phyloP scores from a whole-genome alignment of 1,140 invertebrate species.

The Brachystomella parvula region DNA sequence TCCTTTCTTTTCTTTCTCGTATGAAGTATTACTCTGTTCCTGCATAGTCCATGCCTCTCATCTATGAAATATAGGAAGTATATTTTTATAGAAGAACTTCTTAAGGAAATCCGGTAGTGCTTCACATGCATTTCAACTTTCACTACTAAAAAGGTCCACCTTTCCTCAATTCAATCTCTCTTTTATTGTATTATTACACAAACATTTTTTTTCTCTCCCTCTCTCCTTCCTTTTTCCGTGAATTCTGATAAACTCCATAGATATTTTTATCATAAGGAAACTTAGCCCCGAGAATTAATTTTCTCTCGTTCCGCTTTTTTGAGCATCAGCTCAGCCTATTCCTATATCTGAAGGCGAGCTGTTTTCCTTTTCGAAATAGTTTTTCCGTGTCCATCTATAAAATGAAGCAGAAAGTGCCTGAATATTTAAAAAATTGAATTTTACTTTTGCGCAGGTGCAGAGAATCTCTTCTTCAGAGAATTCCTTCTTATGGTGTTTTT shows the following conservation, averaged over 20 bases:
- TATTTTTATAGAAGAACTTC: slow-evolving; percentile 8
- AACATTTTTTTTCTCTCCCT: no score
- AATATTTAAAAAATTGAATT: no score
- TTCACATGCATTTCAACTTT: background rate
- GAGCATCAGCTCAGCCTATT: slow-evolving; percentile 22
- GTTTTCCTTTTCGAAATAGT: background rate
- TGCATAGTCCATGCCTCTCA: background rate
- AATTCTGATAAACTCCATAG: slow-evolving; percentile 22
- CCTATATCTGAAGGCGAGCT: slow-evolving; percentile 19
- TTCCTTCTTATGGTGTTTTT: no score
- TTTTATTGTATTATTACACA: slow-evolving; percentile 30
- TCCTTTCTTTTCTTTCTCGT: slow-evolving; percentile 26
- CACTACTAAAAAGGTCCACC: background rate
- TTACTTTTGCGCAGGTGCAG: no score
- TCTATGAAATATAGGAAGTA: background rate
- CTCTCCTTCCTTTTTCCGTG: slow-evolving; percentile 31
- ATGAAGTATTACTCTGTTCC: slow-evolving; percentile 4
- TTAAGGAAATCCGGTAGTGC: slow-evolving; percentile 9
- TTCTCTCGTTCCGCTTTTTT: slow-evolving; percentile 20
- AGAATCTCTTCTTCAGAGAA: no score
- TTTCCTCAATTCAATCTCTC: slow-evolving; percentile 33
- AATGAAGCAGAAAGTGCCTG: no score
- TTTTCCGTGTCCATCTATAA: background rate
- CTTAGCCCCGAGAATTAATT: slow-evolving; percentile 6
- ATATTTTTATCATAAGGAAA: slow-evolving; percentile 18